phyloP scores from a whole-genome alignment of 2,888 invertebrate species.

The Eupithecia subfuscata region DNA sequence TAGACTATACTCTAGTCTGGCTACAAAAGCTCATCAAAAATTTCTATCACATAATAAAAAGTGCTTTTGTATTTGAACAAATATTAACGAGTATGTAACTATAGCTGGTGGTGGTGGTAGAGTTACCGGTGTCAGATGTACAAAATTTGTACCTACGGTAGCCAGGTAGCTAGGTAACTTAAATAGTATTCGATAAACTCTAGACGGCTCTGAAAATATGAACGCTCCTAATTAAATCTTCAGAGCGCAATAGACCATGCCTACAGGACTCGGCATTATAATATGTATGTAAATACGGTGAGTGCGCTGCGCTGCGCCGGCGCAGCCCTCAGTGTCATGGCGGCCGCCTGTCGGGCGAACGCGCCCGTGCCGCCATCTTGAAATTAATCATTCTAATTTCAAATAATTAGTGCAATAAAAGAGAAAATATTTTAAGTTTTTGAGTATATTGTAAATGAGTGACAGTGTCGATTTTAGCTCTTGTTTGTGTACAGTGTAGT shows the following conservation, averaged over 20 bases:
- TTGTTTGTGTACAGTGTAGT: conserved; percentile 34
- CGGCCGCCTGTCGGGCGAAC: conserved; percentile 67
- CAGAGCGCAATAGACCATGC: conserved; percentile 18
- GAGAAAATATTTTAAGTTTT: conserved; percentile 21
- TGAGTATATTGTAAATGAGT: neutral
- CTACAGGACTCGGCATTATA: conserved; percentile 68
- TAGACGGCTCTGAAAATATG: neutral
- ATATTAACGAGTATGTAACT: no score
- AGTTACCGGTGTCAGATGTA: no score
- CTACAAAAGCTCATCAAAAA: no score
- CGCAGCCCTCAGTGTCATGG: conserved; percentile 75
- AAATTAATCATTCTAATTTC: conserved; percentile 32
- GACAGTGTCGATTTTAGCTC: conserved; percentile 18
- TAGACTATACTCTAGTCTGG: neutral
- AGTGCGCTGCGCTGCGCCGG: conserved; percentile 54
- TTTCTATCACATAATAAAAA: no score
- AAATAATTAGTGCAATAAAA: conserved; percentile 37
- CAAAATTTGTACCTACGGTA: no score
- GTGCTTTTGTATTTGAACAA: no score
- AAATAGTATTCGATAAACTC: no score
- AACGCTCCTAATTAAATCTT: neutral
- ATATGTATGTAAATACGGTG: conserved; percentile 71
- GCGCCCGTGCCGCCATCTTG: conserved; percentile 63
- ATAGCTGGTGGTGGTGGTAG: neutral
- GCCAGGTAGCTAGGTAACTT: no score